Percentiles rank a stretch among this genome's conserved stretches.
Conservation (phyloP, 2,888 invertebrate species). For the Torymus aiolomorphi region DNA sequence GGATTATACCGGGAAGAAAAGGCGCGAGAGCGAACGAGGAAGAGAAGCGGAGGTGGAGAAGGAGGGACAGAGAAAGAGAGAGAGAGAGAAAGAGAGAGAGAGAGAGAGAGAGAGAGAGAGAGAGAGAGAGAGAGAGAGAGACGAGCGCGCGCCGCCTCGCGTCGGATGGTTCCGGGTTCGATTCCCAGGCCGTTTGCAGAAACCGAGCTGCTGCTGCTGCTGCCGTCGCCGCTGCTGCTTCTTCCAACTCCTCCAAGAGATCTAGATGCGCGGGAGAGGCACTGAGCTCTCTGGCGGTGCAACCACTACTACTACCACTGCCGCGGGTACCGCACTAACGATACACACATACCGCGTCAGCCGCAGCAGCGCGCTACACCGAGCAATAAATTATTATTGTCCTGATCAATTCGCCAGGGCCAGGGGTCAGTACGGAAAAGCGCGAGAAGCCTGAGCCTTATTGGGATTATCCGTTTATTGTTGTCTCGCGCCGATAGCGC, state of each 20-base stretch:
- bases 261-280: conserved; percentile 62
- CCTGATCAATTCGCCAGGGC: conserved; percentile 66
- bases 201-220: conserved; percentile 54
- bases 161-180: conserved; percentile 63
- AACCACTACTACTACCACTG: neutral
- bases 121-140: conserved; percentile 40
- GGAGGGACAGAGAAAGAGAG: too few relatives aligned
- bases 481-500: too few relatives aligned
- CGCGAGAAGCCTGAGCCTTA: neutral
- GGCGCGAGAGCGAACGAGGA: neutral
- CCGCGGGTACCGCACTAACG: conserved; percentile 1
- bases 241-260: conserved; percentile 56
- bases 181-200: conserved; percentile 62
- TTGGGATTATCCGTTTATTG: too few relatives aligned
- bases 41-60: neutral
- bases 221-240: too few relatives aligned
- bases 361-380: neutral
- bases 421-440: conserved; percentile 62
- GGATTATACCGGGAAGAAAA: neutral
- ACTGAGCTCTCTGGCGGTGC: conserved; percentile 3
- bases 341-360: conserved; percentile 43
- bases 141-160: conserved; percentile 29
- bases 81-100: too few relatives aligned
- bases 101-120: neutral
- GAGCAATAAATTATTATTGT: conserved; percentile 70